Conservation (phyloP, 2,113 vertebrate species). For the Xenopus laevis region DNA sequence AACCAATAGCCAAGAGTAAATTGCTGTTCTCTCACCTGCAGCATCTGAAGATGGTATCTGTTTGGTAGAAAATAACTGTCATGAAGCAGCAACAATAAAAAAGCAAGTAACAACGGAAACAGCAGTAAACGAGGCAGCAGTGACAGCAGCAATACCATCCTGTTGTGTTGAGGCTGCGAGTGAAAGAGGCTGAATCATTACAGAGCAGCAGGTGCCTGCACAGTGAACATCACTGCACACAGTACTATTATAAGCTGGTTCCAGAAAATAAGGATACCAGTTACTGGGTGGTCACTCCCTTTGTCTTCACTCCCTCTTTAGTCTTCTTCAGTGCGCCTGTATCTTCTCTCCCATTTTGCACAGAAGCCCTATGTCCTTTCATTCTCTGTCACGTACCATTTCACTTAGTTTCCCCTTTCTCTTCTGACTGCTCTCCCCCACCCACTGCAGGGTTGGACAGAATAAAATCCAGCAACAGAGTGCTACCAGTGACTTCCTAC, state of each 20-base stretch:
- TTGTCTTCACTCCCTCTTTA: conserved; percentile 59
- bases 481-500: conserved; percentile 84
- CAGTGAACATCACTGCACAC: conserved; percentile 69
- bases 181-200: conserved; percentile 85
- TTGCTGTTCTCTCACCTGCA: conserved; percentile 81
- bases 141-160: conserved; percentile 74
- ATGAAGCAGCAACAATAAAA: conserved; percentile 67
- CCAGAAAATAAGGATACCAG: conserved; percentile 62
- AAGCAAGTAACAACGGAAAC: conserved; percentile 67
- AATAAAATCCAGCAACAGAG: conserved; percentile 73
- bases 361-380: conserved; percentile 52
- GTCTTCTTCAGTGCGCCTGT: conserved; percentile 62
- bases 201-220: conserved; percentile 90
- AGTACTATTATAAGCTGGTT: conserved; percentile 63
- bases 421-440: conserved; percentile 43
- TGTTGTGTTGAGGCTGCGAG: conserved; percentile 62
- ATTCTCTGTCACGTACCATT: conserved; percentile 46
- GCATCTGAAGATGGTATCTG: conserved; percentile 67
- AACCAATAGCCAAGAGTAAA: conserved; percentile 70
- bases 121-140: conserved; percentile 70
- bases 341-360: conserved; percentile 58
- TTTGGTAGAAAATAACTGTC: conserved; percentile 64
- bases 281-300: conserved; percentile 74
- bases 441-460: conserved; percentile 66
- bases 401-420: conserved; percentile 42